phyloP scores from a whole-genome alignment of 2,888 invertebrate species.

The Siphonodentalium dalli region DNA sequence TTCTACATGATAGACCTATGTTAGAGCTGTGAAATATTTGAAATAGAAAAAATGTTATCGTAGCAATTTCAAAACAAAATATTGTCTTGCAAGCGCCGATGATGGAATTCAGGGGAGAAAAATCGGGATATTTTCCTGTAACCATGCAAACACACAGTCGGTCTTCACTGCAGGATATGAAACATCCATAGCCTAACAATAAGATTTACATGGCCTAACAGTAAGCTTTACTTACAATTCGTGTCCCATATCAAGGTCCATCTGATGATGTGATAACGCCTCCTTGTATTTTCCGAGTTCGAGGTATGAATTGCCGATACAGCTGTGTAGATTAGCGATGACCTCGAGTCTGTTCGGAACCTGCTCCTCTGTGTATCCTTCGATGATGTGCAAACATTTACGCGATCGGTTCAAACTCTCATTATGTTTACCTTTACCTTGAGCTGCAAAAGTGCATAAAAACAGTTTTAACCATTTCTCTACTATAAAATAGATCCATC shows the following conservation, averaged over 20 bases:
- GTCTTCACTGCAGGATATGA: too few species aligned
- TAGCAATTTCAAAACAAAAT: too few species aligned
- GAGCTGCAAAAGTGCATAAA: slow-evolving; percentile 41
- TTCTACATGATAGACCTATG: too few species aligned
- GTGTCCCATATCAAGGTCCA: slow-evolving; percentile 53
- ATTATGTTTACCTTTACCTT: slow-evolving; percentile 50
- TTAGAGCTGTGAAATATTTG: too few species aligned
- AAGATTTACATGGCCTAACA: too few species aligned
- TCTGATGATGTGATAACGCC: slow-evolving; percentile 53
- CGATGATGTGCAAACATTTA: slow-evolving; percentile 51
- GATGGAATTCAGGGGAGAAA: too few species aligned
- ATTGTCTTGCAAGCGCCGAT: too few species aligned
- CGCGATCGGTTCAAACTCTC: slow-evolving; percentile 52
- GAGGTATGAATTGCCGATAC: slow-evolving; percentile 61
- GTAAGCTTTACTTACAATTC: slow-evolving; percentile 46
- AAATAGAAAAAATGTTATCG: too few species aligned
- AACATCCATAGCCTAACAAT: too few species aligned
- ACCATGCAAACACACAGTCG: too few species aligned
- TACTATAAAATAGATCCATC: neutral
- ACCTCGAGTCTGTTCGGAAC: slow-evolving; percentile 55
- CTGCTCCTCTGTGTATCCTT: slow-evolving; percentile 43
- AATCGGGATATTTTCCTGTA: too few species aligned
- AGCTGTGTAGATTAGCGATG: slow-evolving; percentile 58
- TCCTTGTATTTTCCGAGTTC: slow-evolving; percentile 55
- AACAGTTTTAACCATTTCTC: neutral